Conservation (phyloP, 1,140 invertebrate genomes). For the Dendroctonus valens region DNA sequence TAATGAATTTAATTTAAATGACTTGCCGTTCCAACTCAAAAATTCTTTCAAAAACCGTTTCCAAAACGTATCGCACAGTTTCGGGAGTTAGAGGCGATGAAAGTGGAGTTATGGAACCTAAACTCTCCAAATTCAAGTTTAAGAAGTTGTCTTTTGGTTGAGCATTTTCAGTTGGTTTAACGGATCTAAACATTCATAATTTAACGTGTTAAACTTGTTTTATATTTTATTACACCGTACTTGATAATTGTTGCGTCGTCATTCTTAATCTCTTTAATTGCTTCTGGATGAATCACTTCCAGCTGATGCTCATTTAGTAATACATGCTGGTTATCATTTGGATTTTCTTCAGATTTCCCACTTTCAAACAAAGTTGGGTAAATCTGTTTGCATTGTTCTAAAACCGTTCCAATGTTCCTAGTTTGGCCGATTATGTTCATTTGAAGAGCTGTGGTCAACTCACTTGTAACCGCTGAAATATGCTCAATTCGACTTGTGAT, state of each 20-base stretch:
- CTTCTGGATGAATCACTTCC: too few species aligned
- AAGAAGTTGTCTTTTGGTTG: not conserved
- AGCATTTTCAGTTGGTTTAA: too few species aligned
- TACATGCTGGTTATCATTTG: too few species aligned
- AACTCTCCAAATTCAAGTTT: constrained; percentile 14
- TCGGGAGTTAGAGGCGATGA: constrained; percentile 21
- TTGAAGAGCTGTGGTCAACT: constrained; percentile 34
- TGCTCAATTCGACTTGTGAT: not conserved
- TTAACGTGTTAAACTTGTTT: too few species aligned
- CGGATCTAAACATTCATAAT: too few species aligned
- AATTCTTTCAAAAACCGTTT: constrained; percentile 25
- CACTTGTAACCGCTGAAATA: constrained; percentile 31
- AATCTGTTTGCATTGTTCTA: constrained; percentile 35
- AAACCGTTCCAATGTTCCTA: constrained; percentile 24
- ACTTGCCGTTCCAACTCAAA: constrained; percentile 19
- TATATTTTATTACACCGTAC: too few species aligned
- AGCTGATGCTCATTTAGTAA: too few species aligned
- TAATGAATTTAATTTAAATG: not conserved
- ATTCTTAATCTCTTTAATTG: too few species aligned
- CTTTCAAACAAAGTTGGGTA: constrained; percentile 29
- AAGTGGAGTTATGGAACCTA: not conserved
- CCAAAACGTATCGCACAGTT: constrained; percentile 21
- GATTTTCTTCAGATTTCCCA: too few species aligned
- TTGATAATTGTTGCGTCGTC: too few species aligned
- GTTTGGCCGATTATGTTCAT: constrained; percentile 34